phyloP scores from a whole-genome alignment of 2,888 invertebrate genomes.

The Chymomyza procnemis region DNA sequence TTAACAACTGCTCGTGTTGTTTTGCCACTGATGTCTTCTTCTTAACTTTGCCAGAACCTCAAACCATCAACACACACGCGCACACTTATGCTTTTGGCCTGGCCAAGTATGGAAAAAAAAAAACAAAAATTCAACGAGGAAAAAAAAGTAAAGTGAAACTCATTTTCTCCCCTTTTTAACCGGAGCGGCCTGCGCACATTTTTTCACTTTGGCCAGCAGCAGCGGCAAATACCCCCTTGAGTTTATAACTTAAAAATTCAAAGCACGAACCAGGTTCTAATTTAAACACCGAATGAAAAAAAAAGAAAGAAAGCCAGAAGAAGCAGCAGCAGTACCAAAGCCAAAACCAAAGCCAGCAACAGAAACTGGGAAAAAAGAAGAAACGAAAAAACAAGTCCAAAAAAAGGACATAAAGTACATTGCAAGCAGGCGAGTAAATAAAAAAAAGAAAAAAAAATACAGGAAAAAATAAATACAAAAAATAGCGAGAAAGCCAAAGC shows the following conservation, averaged over 20 bases:
- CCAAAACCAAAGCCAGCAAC: constrained; percentile 13
- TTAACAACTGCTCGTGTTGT: constrained; percentile 48
- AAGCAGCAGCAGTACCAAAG: too few species aligned
- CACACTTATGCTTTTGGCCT: too few species aligned
- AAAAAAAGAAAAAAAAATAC: constrained; percentile 41
- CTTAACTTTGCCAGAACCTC: background rate
- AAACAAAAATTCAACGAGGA: constrained; percentile 2
- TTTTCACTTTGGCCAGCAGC: constrained; percentile 41
- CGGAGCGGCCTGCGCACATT: constrained; percentile 7
- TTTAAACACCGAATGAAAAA: constrained; percentile 70
- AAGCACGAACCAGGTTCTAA: constrained; percentile 79
- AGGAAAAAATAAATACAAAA: constrained; percentile 11
- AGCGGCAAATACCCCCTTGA: constrained; percentile 69
- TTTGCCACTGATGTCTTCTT: constrained; percentile 41
- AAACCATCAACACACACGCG: background rate
- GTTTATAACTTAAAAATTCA: constrained; percentile 78
- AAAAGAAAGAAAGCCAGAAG: constrained; percentile 21
- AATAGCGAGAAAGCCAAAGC: constrained; percentile 3
- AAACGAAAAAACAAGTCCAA: constrained; percentile 34
- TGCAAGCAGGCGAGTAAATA: constrained; percentile 65
- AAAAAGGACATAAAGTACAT: constrained; percentile 67
- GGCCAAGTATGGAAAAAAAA: too few species aligned
- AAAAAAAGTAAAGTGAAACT: constrained; percentile 56
- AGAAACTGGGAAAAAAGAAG: background rate
- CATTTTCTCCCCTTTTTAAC: constrained; percentile 56